Base-by-base conservation (phyloP, 2,888 invertebrate species). In the Agrilus cyanescens region DNA sequence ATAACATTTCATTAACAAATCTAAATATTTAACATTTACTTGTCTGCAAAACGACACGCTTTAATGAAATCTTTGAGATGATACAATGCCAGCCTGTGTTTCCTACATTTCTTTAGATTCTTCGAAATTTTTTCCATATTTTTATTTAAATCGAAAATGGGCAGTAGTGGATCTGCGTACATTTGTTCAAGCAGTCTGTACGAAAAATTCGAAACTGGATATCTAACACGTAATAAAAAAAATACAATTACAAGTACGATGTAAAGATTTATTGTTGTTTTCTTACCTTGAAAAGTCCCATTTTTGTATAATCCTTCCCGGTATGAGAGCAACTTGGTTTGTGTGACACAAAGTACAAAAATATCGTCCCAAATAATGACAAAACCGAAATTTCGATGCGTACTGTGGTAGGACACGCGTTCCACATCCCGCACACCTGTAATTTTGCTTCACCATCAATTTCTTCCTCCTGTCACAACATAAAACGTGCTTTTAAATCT, bases 301-400 rank as follows among this genome's bases (percentile, higher is more conserved):
- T 57, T 76, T 76, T 32, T 72, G 69, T 40, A 82, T 61, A 46
- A 82, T 74, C 59, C 76, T 70, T 4, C 78, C 80, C 8, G 82
- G 82, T 56, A 88, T 83, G 48, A 80, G 66, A 4, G 82, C 74
- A 44, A 80, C 72, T 59, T 83, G 79, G 63, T 85, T 83, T 16
- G 79, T 78, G 64, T 90, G 89, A 61, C 90, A 90, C 36, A 85
- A 85, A 10, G 86, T 85, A 58, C 90, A 90, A 66, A 88, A 86
- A 65, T 83, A 86, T 57, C 85, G 77, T 8, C 88, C 87, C 46
- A 86, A 68, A 66, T 90, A 90, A 55, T 84, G 80, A 61, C 88
- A 88, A 58, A 85, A 88, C 12, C 87, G 75, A 65, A 82, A 85
- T 53, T 80, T 74, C 45, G 79, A 78, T 10, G 82, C 76, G 59